These are phyloP conservation scores for Agrochola circellaris DNA, from an alignment of 2,888 invertebrate species.

Conservation along the genomic window DNA sequence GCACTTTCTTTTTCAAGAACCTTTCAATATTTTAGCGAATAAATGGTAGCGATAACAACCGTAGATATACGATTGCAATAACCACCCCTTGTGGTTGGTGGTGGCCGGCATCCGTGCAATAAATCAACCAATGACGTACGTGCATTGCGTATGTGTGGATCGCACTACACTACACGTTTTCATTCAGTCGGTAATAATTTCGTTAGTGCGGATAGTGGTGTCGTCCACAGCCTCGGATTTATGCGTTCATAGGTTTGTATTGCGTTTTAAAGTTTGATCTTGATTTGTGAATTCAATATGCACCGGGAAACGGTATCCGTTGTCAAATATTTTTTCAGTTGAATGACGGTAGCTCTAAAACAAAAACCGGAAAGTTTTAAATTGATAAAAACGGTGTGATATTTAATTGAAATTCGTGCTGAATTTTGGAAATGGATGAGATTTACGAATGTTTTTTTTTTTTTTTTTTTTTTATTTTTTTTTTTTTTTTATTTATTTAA, in stretches of 20 bases:
- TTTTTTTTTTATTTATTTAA: too few relatives aligned
- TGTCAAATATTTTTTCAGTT: conserved; percentile 4
- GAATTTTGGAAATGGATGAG: not conserved
- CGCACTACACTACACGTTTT: conserved; percentile 61
- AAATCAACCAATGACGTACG: conserved; percentile 64
- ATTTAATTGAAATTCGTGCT: not conserved
- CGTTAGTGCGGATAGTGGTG: conserved; percentile 50
- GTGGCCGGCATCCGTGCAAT: conserved; percentile 45
- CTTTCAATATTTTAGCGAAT: conserved; percentile 45
- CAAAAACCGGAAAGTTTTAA: not conserved
- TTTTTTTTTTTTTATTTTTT: too few relatives aligned
- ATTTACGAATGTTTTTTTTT: not conserved
- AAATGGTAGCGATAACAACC: conserved; percentile 16
- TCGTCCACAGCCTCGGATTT: conserved; percentile 51
- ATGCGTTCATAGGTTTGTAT: conserved; percentile 44
- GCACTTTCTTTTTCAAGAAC: conserved; percentile 32
- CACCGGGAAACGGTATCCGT: not conserved
- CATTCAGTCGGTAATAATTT: conserved; percentile 59
- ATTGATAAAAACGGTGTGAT: not conserved
- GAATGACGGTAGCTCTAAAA: not conserved
- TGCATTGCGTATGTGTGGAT: conserved; percentile 43
- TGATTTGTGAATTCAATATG: conserved; percentile 55
- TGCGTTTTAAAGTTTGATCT: conserved; percentile 45
- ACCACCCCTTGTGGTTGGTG: conserved; percentile 57
- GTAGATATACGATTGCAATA: conserved; percentile 39